Evolutionary conservation across 2,888 invertebrate genomes (phyloP).

Genomic region (Chalcis sispes): DNA sequence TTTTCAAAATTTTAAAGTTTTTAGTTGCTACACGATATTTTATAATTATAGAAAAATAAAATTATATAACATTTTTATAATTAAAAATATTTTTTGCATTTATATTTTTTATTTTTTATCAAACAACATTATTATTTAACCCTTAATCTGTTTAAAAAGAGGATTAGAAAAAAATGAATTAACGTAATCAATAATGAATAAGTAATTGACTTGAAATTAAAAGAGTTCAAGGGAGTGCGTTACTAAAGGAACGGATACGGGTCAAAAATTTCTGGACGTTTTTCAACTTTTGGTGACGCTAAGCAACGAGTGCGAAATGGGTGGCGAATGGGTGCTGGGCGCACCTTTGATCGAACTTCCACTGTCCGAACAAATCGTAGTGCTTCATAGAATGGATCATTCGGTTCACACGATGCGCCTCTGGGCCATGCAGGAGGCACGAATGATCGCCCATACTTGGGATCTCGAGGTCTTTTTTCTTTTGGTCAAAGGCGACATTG

Average conservation of each 20-base stretch:
- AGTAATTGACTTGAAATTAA: too few species aligned
- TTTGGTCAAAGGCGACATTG: slow-evolving; percentile 73
- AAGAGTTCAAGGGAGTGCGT: slow-evolving; percentile 25
- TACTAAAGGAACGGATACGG: slow-evolving; percentile 77
- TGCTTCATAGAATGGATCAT: slow-evolving; percentile 86
- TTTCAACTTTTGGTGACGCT: slow-evolving; percentile 84
- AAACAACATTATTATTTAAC: too few species aligned
- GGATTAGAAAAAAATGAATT: too few species aligned
- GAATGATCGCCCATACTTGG: slow-evolving; percentile 85
- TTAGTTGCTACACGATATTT: too few species aligned
- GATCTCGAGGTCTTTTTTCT: slow-evolving; percentile 85
- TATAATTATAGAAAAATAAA: too few species aligned
- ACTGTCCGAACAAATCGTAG: slow-evolving; percentile 89
- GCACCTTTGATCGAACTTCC: slow-evolving; percentile 87
- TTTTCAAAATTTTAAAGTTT: too few species aligned
- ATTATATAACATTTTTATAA: too few species aligned
- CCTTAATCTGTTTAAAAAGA: too few species aligned
- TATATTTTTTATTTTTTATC: too few species aligned
- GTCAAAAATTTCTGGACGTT: slow-evolving; percentile 81
- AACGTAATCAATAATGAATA: too few species aligned
- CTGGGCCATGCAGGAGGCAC: slow-evolving; percentile 86
- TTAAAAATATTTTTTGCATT: neutral
- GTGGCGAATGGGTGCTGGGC: slow-evolving; percentile 83
- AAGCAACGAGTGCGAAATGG: slow-evolving; percentile 86
- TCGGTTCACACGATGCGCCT: slow-evolving; percentile 87